Evolutionary conservation across 2,113 vertebrate species (phyloP).

Genomic region (Mustela nigripes): DNA sequence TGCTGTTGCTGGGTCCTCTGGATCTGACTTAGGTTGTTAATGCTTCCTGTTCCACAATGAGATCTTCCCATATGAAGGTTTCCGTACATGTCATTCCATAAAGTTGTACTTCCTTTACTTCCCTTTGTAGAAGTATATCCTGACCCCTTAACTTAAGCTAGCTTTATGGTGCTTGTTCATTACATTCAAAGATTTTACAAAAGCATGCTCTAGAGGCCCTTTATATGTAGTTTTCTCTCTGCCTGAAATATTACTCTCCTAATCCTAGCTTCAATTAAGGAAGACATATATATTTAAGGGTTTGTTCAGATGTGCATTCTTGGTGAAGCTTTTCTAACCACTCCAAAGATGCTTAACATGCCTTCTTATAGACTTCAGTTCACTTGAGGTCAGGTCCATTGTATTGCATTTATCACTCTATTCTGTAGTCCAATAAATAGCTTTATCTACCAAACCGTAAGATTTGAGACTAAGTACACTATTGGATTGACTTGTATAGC

Average conservation of each 20-base stretch:
- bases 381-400: not conserved
- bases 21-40: not conserved
- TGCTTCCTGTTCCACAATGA: not conserved
- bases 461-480: not conserved
- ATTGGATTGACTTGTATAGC: not conserved
- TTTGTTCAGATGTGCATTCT: not conserved
- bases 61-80: not conserved
- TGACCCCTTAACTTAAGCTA: not conserved
- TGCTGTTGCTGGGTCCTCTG: not conserved
- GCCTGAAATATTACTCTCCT: not conserved
- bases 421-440: not conserved
- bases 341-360: not conserved
- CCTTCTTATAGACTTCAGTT: not conserved
- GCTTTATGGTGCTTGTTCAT: not conserved
- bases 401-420: not conserved
- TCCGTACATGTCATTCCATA: not conserved
- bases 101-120: constrained; percentile 21
- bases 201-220: not conserved
- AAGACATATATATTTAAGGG: not conserved
- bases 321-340: not conserved
- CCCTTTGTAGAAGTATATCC: not conserved
- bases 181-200: not conserved
- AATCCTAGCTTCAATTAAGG: not conserved
- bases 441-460: not conserved
- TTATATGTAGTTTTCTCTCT: not conserved